A percentile compares a stretch with the other conserved stretches of the same genome.
These are phyloP conservation scores for Drosophila parvula DNA, from an alignment of 1,140 invertebrate species.

Conservation along the genomic window DNA sequence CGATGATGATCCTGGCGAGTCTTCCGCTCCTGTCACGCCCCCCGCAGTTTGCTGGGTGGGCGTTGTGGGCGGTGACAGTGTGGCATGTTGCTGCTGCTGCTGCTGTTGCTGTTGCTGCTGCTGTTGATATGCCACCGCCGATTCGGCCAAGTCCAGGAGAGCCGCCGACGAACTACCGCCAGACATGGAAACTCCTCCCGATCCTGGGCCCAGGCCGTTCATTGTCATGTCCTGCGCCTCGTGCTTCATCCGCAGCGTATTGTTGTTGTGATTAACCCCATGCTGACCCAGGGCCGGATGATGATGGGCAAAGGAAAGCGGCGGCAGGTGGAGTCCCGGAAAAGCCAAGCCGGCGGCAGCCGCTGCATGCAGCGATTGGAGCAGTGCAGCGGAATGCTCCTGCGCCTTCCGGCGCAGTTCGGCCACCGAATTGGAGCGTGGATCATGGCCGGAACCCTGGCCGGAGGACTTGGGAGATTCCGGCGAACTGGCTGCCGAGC, in stretches of 20 bases:
- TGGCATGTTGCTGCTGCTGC: conserved; percentile 58
- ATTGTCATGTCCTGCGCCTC: conserved; percentile 83
- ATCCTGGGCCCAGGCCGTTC: conserved; percentile 67
- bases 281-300: conserved; percentile 48
- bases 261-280: conserved; percentile 57
- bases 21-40: conserved; percentile 16
- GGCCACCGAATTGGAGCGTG: conserved; percentile 92
- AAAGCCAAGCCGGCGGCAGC: conserved; percentile 85
- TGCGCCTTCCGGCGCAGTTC: conserved; percentile 94
- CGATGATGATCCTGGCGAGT: conserved; percentile 42
- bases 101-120: conserved; percentile 58
- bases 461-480: conserved; percentile 79
- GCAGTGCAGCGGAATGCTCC: conserved; percentile 93
- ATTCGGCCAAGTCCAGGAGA: conserved; percentile 70
- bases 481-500: conserved; percentile 75
- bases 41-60: conserved; percentile 62
- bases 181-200: conserved; percentile 28
- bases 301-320: conserved; percentile 80
- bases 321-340: conserved; percentile 85
- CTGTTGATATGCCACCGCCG: conserved; percentile 72
- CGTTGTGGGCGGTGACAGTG: conserved; percentile 77
- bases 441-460: conserved; percentile 83
- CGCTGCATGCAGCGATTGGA: conserved; percentile 89
- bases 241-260: conserved; percentile 67
- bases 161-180: conserved; percentile 48